Percentiles rank a stretch among this genome's conserved stretches.
These are phyloP conservation scores for Hystrix brachyura DNA, from an alignment of 2,113 vertebrate genomes.

Conservation along the genomic window DNA sequence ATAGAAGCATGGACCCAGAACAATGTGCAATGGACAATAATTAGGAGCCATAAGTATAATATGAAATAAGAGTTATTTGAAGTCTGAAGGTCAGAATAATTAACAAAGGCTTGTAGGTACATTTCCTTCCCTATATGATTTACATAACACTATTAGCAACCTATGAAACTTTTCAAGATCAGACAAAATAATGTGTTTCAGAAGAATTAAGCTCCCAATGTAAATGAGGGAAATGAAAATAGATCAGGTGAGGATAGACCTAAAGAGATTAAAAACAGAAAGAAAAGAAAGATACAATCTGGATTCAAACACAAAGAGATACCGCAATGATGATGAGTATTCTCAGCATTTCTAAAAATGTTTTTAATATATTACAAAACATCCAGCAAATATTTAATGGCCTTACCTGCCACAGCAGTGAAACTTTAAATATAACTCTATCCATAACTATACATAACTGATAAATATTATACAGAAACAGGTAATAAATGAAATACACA, in stretches of 20 bases:
- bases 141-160: not conserved
- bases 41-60: not conserved
- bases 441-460: not conserved
- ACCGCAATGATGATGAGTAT: not conserved
- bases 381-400: not conserved
- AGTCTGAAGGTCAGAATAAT: not conserved
- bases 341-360: not conserved
- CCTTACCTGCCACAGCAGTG: not conserved
- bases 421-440: not conserved
- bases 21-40: not conserved
- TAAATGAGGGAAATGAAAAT: not conserved
- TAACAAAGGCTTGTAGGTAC: not conserved
- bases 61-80: not conserved
- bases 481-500: not conserved
- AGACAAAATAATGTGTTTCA: not conserved
- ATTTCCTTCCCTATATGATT: not conserved
- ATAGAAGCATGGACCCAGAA: not conserved
- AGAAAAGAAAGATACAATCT: not conserved
- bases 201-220: not conserved
- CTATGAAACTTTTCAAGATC: not conserved
- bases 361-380: not conserved
- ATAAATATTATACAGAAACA: not conserved
- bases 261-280: not conserved
- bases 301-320: not conserved
- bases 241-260: not conserved